Base-by-base conservation (phyloP, 2,797 vertebrate species). In the Cichlasoma orientale region DNA sequence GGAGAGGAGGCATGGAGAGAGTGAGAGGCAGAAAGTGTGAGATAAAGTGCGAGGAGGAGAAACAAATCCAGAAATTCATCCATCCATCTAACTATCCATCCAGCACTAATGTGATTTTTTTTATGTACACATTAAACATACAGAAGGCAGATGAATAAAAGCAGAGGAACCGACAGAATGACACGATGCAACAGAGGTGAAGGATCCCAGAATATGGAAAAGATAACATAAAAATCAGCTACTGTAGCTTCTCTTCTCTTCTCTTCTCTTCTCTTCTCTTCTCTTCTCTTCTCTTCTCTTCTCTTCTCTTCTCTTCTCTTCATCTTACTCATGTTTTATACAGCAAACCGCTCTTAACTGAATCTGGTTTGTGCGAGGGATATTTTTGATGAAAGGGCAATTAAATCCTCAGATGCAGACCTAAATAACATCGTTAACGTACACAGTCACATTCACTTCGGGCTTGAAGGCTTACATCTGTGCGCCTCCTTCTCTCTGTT, bases 21-120 rank as follows among this genome's bases (percentile, higher is more conserved):
- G 84, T 80, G 80, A 89, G 87, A 90, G 80, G 86, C 82, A 88
- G 79, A 86, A 87, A 74, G 85, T 82, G 88, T 86, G 86, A 90
- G 86, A 82, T 78, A 79, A 79, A 85, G 83, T 82, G 83, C 36
- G 56, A 85, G 76, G 61, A 75, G 72, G 72, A 82, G 72, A 87
- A 57, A 75, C 56, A 79, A 78, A 86, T 80, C 16, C 71, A 82
- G 33, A 86, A 84, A 84, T 77, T 29, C 66, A 74, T 74, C 44
- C 55, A 33, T 72, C 7, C 25, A 52, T 55, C 44, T 10, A 41
- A 63, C 77, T 36, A 27, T 69, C 61, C 63, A 23, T 23, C 44
- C 41, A 56, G 70, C 2, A 38, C 74, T 74, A n/a, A 75, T 41
- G 33, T 44, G 50, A 56, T 59, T 72, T 12, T 61, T 63, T 84